These are phyloP conservation scores for Porphyrio hochstetteri DNA, from an alignment of 2,113 vertebrate species.

Conservation along the genomic window DNA sequence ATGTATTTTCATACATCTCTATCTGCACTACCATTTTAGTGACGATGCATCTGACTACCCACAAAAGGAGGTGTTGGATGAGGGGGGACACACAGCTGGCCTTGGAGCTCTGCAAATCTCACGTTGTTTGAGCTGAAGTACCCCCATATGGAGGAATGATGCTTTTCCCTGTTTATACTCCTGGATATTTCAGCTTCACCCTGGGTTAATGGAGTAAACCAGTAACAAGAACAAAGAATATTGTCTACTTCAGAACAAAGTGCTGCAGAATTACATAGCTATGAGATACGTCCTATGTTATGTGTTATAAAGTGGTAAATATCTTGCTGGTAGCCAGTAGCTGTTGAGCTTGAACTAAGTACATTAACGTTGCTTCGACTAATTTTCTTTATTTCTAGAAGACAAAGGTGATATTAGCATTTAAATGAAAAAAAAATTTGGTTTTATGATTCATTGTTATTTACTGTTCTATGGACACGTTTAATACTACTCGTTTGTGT, in stretches of 20 bases:
- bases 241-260: background rate
- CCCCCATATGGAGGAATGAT: rapidly evolving
- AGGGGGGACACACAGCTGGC: background rate
- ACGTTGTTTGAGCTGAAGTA: background rate
- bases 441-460: constrained; percentile 4
- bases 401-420: constrained; percentile 41
- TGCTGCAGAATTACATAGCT: background rate
- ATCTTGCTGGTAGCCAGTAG: background rate
- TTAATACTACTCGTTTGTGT: background rate
- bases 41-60: background rate
- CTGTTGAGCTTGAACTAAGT: background rate
- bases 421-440: constrained; percentile 18
- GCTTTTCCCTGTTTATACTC: background rate
- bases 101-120: background rate
- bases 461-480: background rate
- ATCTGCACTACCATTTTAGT: background rate
- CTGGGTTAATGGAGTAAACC: background rate
- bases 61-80: background rate
- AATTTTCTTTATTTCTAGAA: constrained; percentile 22
- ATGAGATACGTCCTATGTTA: background rate
- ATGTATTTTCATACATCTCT: background rate
- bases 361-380: background rate
- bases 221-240: background rate
- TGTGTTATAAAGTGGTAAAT: background rate
- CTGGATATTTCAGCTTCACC: background rate